phyloP scores from a whole-genome alignment of 2,113 vertebrate species.

The Edolisoma coerulescens region DNA sequence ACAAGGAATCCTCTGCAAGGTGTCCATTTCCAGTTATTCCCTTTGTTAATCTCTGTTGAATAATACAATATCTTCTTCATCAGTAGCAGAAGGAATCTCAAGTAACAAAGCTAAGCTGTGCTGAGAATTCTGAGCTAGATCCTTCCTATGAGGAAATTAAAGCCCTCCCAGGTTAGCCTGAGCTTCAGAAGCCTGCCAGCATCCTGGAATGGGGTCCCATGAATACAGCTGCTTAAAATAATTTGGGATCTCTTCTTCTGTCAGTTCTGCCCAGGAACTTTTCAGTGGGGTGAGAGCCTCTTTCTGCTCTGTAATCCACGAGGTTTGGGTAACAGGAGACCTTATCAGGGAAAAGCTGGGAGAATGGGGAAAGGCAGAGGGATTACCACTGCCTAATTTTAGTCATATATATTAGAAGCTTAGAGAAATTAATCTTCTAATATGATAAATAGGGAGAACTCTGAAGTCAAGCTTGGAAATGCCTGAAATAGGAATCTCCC shows the following conservation, averaged over 20 bases:
- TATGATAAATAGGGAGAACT: neutral
- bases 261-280: neutral
- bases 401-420: neutral
- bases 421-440: neutral
- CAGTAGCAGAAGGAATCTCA: neutral
- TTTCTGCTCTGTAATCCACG: neutral
- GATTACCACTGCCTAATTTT: constrained; percentile 15
- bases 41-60: neutral
- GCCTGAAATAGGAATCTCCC: neutral
- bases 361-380: neutral
- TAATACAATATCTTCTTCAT: neutral
- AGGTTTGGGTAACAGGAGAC: neutral
- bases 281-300: neutral
- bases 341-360: neutral
- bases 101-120: neutral
- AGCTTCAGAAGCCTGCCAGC: neutral
- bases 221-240: neutral
- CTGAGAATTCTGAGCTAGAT: neutral
- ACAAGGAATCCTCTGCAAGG: neutral
- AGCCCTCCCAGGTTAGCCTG: neutral
- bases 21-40: neutral
- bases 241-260: neutral
- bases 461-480: neutral
- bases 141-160: neutral
- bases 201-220: neutral